phyloP scores from a whole-genome alignment of 2,797 vertebrate genomes.

The Diplodus sargus region DNA sequence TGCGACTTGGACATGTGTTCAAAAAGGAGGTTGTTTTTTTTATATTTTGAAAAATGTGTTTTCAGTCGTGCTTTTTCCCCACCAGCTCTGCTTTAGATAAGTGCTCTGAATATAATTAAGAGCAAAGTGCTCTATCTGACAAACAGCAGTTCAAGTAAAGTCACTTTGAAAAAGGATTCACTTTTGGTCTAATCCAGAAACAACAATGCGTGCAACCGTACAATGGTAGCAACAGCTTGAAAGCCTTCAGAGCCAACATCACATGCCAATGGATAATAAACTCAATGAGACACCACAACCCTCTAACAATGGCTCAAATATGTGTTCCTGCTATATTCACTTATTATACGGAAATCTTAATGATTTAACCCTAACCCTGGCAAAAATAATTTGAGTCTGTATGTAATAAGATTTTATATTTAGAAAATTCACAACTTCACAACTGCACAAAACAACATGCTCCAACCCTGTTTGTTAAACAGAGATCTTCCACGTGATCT shows the following conservation, averaged over 20 bases:
- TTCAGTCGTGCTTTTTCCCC: constrained; percentile 50
- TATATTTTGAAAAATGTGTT: constrained; percentile 47
- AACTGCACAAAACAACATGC: background rate
- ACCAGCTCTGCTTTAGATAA: constrained; percentile 55
- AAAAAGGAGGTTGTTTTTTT: constrained; percentile 58
- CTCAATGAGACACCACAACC: background rate
- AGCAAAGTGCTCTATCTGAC: constrained; percentile 45
- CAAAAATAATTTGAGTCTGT: background rate
- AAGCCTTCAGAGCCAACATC: constrained; percentile 17
- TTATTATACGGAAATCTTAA: background rate
- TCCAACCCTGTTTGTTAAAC: background rate
- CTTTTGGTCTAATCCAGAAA: constrained; percentile 42
- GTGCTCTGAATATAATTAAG: constrained; percentile 39
- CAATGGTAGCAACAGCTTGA: constrained; percentile 49
- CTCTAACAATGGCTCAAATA: background rate
- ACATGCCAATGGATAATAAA: constrained; percentile 12
- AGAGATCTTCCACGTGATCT: background rate
- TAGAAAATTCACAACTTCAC: background rate
- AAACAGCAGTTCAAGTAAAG: constrained; percentile 53
- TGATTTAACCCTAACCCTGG: too few species aligned
- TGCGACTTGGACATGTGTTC: constrained; percentile 51
- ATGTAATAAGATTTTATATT: background rate
- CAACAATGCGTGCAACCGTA: constrained; percentile 48
- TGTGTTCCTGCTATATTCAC: background rate
- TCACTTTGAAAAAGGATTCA: constrained; percentile 33